phyloP scores from a whole-genome alignment of 2,113 vertebrate genomes.

The Pipra filicauda region DNA sequence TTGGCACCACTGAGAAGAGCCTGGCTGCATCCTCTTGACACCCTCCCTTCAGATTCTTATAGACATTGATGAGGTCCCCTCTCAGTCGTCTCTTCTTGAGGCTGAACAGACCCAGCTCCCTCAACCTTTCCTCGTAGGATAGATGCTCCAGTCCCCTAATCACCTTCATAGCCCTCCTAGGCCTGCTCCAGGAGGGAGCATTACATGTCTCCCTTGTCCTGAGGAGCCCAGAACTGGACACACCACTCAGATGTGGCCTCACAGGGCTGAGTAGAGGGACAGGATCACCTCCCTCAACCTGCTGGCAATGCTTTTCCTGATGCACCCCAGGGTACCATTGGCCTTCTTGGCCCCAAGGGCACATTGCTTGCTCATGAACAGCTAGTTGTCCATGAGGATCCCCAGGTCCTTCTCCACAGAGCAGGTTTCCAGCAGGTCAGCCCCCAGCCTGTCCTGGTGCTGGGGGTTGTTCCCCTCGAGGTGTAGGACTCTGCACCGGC shows the following conservation, averaged over 20 bases:
- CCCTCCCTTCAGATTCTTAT: neutral
- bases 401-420: neutral
- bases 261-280: neutral
- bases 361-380: neutral
- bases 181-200: neutral
- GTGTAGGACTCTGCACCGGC: neutral
- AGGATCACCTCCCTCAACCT: neutral
- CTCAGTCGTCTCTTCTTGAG: neutral
- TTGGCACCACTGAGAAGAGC: rapidly evolving
- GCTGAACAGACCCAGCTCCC: neutral
- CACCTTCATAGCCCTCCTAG: neutral
- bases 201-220: neutral
- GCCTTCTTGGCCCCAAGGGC: neutral
- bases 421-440: neutral
- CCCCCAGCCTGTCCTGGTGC: neutral
- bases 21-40: neutral
- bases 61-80: neutral
- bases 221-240: neutral
- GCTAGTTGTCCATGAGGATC: neutral
- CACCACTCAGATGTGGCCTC: neutral
- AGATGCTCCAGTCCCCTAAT: neutral
- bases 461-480: rapidly evolving
- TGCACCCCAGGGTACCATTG: neutral
- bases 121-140: neutral
- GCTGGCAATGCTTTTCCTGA: neutral